phyloP scores from a whole-genome alignment of 2,113 vertebrate genomes.

The Silurus asotus region DNA sequence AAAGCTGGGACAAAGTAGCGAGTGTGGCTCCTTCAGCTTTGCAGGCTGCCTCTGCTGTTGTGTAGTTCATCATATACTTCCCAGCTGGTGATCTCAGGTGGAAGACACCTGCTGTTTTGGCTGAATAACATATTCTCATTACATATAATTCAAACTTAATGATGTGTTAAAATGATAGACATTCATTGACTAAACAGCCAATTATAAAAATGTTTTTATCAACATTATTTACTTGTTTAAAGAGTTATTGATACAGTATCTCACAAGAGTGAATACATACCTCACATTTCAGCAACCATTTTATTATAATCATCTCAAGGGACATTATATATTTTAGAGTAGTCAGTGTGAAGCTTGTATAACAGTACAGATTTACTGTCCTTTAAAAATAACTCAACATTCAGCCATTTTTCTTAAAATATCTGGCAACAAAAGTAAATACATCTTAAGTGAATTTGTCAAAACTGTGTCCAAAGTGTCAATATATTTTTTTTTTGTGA shows the following conservation, averaged over 20 bases:
- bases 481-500: too few relatives aligned
- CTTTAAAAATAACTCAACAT: too few relatives aligned
- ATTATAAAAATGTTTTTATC: not conserved
- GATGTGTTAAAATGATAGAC: not conserved
- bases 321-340: too few relatives aligned
- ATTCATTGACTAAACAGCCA: not conserved
- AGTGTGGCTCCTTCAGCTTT: constrained; percentile 77
- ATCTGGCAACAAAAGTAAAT: too few relatives aligned
- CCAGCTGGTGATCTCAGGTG: constrained; percentile 81
- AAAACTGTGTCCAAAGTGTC: too few relatives aligned
- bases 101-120: constrained; percentile 86
- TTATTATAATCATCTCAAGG: too few relatives aligned
- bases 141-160: not conserved
- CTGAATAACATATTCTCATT: constrained; percentile 65
- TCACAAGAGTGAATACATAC: too few relatives aligned
- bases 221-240: not conserved
- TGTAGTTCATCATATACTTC: constrained; percentile 82
- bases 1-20: constrained; percentile 82
- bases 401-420: too few relatives aligned
- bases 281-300: too few relatives aligned
- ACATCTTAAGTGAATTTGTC: too few relatives aligned
- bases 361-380: too few relatives aligned
- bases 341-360: too few relatives aligned
- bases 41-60: constrained; percentile 77
- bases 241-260: not conserved